phyloP scores from a whole-genome alignment of 2,888 invertebrate genomes.

The Orchesellides sinensis region DNA sequence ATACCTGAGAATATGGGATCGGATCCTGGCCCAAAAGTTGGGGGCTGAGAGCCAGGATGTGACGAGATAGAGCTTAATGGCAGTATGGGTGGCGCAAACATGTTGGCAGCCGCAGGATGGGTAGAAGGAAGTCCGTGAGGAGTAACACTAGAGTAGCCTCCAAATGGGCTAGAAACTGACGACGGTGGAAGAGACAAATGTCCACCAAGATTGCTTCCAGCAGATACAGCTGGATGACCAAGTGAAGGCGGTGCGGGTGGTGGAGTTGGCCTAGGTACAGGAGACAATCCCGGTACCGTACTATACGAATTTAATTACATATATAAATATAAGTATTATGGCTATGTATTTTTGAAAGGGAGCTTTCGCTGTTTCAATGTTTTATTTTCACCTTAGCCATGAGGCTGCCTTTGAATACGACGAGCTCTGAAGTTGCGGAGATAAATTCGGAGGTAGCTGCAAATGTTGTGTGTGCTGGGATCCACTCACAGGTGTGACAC shows the following conservation, averaged over 20 bases:
- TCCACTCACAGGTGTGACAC: slow-evolving; percentile 81
- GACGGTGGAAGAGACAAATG: slow-evolving; percentile 59
- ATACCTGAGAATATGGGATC: slow-evolving; percentile 72
- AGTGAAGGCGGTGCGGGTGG: slow-evolving; percentile 76
- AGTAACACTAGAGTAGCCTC: slow-evolving; percentile 35
- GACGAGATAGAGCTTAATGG: slow-evolving; percentile 72
- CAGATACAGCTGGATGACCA: slow-evolving; percentile 35
- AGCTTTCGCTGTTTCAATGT: too few relatives aligned
- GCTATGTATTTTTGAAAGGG: not conserved
- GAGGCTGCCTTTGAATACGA: slow-evolving; percentile 74
- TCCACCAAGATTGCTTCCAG: slow-evolving; percentile 44
- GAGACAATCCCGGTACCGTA: slow-evolving; percentile 75
- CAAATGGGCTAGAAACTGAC: slow-evolving; percentile 40
- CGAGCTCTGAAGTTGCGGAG: slow-evolving; percentile 72
- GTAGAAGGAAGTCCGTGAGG: slow-evolving; percentile 46
- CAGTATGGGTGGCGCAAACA: slow-evolving; percentile 74
- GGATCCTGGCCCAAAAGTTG: slow-evolving; percentile 70
- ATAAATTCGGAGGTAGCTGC: slow-evolving; percentile 72
- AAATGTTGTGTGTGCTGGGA: slow-evolving; percentile 64
- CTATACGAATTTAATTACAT: slow-evolving; percentile 42
- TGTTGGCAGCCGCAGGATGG: slow-evolving; percentile 53
- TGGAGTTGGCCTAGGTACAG: slow-evolving; percentile 80
- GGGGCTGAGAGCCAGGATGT: slow-evolving; percentile 69
- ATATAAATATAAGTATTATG: not conserved
- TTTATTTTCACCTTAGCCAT: slow-evolving; percentile 75